Evolutionary conservation across 1,140 invertebrate genomes (phyloP).

Genomic region (Neodiprion virginianus): DNA sequence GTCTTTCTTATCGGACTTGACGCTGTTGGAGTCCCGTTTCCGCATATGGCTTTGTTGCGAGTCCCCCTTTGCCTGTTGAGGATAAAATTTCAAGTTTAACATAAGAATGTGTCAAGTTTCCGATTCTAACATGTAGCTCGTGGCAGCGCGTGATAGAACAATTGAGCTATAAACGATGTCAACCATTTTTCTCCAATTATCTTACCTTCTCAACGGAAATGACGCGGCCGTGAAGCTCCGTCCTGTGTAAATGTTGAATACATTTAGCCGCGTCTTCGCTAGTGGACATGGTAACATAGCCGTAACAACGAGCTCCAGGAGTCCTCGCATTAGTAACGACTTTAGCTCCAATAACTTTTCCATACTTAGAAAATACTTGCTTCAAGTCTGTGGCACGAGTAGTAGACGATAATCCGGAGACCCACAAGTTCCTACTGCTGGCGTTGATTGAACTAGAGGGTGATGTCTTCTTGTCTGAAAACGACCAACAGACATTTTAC

Average conservation of each 20-base stretch:
- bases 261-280: constrained; percentile 88
- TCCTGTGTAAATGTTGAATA: constrained; percentile 87
- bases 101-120: too few relatives aligned
- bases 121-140: too few relatives aligned
- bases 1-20: constrained; percentile 57
- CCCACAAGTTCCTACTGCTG: constrained; percentile 84
- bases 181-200: neutral
- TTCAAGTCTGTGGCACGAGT: constrained; percentile 93
- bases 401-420: constrained; percentile 87
- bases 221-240: constrained; percentile 90
- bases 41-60: constrained; percentile 55
- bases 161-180: too few relatives aligned
- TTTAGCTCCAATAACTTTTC: constrained; percentile 94
- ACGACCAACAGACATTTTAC: neutral
- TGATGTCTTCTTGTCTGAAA: constrained; percentile 53
- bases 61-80: constrained; percentile 53
- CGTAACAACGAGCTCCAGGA: constrained; percentile 91
- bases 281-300: constrained; percentile 92
- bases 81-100: neutral
- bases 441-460: constrained; percentile 50
- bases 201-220: constrained; percentile 90
- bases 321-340: constrained; percentile 94
- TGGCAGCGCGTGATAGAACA: too few relatives aligned
- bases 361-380: constrained; percentile 88
- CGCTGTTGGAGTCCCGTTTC: constrained; percentile 51